Evolutionary conservation across 1,140 invertebrate genomes (phyloP).

Genomic region (Bombus haemorrhoidalis): DNA sequence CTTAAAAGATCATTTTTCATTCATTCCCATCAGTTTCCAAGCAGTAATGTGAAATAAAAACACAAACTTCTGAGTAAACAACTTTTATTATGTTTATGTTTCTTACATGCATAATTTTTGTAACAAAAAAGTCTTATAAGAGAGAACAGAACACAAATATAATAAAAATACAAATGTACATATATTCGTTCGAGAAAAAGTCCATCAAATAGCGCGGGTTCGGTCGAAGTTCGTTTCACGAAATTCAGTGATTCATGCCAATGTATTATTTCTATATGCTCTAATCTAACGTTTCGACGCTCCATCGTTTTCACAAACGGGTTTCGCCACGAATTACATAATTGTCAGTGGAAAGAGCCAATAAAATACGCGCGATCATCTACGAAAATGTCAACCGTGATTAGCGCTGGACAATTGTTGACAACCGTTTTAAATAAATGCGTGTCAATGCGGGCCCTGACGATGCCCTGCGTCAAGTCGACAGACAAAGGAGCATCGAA

Average conservation of each 20-base stretch:
- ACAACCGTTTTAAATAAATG: conserved; percentile 8
- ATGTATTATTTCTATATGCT: not conserved
- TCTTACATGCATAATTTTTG: conserved; percentile 54
- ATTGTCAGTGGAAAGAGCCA: conserved; percentile 35
- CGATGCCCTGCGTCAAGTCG: conserved; percentile 53
- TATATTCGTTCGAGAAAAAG: not conserved
- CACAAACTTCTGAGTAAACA: conserved; percentile 57
- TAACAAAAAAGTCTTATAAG: conserved; percentile 10
- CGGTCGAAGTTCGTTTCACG: not conserved
- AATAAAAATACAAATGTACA: conserved; percentile 28
- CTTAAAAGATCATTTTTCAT: not conserved
- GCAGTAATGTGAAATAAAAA: conserved; percentile 60
- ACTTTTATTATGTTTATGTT: conserved; percentile 59
- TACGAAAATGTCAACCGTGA: not conserved
- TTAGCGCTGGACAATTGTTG: conserved; percentile 15
- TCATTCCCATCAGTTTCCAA: conserved; percentile 5
- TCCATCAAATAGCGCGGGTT: not conserved
- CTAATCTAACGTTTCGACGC: conserved; percentile 28
- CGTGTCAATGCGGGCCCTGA: conserved; percentile 14
- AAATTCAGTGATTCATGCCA: conserved; percentile 1
- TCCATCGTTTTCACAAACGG: conserved; percentile 26
- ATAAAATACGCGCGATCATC: conserved; percentile 12
- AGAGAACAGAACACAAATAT: conserved; percentile 7
- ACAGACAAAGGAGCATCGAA: conserved; percentile 63
- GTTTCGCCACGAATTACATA: conserved; percentile 57